Base-by-base conservation (phyloP, 1,140 invertebrate species). In the Sminthurinus signatus region DNA sequence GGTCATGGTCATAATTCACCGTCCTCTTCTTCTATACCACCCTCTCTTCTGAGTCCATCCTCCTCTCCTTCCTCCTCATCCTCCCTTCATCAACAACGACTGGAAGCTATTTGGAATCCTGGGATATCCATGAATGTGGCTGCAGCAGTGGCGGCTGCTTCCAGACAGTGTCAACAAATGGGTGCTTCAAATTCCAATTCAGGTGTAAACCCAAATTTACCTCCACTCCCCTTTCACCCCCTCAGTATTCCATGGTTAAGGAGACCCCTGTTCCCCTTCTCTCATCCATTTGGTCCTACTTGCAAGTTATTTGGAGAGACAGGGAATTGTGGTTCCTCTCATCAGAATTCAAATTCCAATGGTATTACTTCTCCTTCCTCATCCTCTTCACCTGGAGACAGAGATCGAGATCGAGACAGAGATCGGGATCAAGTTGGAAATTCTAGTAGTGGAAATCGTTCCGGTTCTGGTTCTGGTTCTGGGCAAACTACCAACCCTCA, bases 91-190 rank as follows among this genome's bases (percentile, higher is more conserved):
- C n/a, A n/a, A n/a, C n/a, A n/a, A n/a, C 51, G 56, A 15, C 27
- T 61, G 29, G 70, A 62, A 1, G 25, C 57, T 3, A 67, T 67
- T 42, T 69, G 70, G 69, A 67, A 70, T 79, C 80, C 65, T 60
- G 72, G 23, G 54, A 72, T 77, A 62, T 71, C 77, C 15, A 71
- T 72, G 8, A 69, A 76, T 60, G 71, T 74, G 67, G 54, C 75
- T 60, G 76, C 28, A 72, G 66, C 68, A 14, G 52, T 72, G 23
- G 17, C 66, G 19, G 58, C 66, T 19, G 56, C 61, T 56, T 10
- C 54, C 36, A 32, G 42, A 57, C 27, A 62, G 65, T 48, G 69
- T 52, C 36, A 50, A 55, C 15, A 52, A 28, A n/a, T n/a, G n/a
- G n/a, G n/a, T n/a, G n/a, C n/a, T n/a, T n/a, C n/a, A n/a, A n/a